Evolutionary conservation across 2,888 invertebrate genomes (phyloP).

Genomic region (Lacanobia oleracea): DNA sequence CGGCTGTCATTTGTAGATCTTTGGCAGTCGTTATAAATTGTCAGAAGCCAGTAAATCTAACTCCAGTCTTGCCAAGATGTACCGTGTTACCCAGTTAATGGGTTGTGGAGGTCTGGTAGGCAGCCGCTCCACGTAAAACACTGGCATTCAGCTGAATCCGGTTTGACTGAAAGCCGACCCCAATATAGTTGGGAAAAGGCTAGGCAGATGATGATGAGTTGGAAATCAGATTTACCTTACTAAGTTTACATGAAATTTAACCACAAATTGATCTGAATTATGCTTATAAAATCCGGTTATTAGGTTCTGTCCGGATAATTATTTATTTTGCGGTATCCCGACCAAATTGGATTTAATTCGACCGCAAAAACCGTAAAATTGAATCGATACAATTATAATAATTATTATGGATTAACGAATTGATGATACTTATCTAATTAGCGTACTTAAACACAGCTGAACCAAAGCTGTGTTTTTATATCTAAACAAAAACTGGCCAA

Average conservation of each 20-base stretch:
- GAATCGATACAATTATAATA: conserved; percentile 23
- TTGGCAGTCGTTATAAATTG: too few species aligned
- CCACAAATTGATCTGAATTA: conserved; percentile 37
- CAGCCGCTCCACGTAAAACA: too few species aligned
- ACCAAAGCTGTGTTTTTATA: neutral
- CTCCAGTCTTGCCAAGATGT: too few species aligned
- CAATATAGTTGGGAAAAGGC: too few species aligned
- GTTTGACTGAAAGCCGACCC: too few species aligned
- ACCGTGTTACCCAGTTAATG: too few species aligned
- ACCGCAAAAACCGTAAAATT: conserved; percentile 11
- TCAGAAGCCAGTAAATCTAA: too few species aligned
- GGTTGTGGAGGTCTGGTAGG: too few species aligned
- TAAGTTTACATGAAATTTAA: conserved; percentile 13
- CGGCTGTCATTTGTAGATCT: too few species aligned
- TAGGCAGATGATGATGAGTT: too few species aligned
- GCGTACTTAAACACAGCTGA: too few species aligned
- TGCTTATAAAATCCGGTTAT: conserved; percentile 25
- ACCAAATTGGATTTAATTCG: conserved; percentile 35
- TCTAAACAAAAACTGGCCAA: neutral
- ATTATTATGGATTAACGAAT: conserved; percentile 3
- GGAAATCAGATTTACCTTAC: neutral
- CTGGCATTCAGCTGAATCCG: too few species aligned
- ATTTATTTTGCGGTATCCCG: conserved; percentile 42
- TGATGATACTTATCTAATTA: neutral
- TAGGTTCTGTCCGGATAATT: conserved; percentile 26